Percentiles rank a stretch among this genome's conserved stretches.
These are phyloP conservation scores for Nymphalis polychloros DNA, from an alignment of 2,888 invertebrate species.

Conservation along the genomic window DNA sequence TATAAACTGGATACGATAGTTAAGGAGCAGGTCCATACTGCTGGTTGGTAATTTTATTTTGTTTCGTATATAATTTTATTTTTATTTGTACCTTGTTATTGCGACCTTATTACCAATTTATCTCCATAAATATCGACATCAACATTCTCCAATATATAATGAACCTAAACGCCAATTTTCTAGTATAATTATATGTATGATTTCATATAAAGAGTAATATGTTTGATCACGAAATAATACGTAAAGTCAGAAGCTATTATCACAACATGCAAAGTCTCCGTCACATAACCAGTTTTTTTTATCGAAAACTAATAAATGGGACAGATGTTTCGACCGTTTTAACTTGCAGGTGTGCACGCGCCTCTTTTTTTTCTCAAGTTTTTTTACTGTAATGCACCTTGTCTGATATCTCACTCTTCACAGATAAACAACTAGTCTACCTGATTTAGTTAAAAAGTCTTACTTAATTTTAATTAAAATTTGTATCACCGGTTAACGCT, in stretches of 20 bases:
- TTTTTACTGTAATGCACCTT: constrained; percentile 41
- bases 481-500: no score
- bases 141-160: constrained; percentile 8
- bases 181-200: neutral
- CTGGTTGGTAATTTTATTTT: neutral
- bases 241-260: neutral
- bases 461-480: neutral
- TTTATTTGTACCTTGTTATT: constrained; percentile 23
- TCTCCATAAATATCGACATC: constrained; percentile 10
- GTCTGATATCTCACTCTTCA: constrained; percentile 17
- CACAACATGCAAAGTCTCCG: constrained; percentile 13
- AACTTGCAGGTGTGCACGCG: constrained; percentile 66
- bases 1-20: constrained; percentile 6
- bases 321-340: constrained; percentile 56
- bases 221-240: neutral
- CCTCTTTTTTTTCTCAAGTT: constrained; percentile 37
- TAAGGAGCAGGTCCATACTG: neutral
- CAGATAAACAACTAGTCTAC: constrained; percentile 19
- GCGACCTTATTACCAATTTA: constrained; percentile 22
- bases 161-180: constrained; percentile 2
- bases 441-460: neutral
- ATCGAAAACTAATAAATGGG: constrained; percentile 48
- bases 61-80: neutral
- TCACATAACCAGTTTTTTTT: constrained; percentile 29
- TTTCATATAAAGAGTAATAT: no score